Evolutionary conservation across 2,797 vertebrate species (phyloP), one percentile per base, ranked within the genome.

Genomic region (Rhinichthys osculus): DNA sequence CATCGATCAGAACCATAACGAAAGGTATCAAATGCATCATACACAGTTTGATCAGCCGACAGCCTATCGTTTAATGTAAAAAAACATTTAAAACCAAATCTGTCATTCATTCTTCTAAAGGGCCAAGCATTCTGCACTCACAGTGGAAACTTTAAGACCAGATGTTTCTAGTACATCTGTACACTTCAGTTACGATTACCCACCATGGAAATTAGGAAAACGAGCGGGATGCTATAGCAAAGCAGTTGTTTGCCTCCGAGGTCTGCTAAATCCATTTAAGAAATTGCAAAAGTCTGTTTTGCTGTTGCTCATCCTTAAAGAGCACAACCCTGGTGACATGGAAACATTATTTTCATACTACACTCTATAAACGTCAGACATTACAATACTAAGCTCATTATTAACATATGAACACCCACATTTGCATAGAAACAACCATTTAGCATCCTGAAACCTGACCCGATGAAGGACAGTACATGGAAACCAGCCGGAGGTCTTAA

Each of bases 151-250:
- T 92, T 50, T 64, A 92, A 90, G 93, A 92, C 90, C 94, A 95
- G 93, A 95, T 94, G 94, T 94, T 90, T 90, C 30, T 81, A 27
- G 27, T 27, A 85, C 92, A 93, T 91, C 89, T 93, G 91, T 90
- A 93, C 90, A 86, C 89, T 92, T 92, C 90, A 30, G 83, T 89
- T 93, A 88, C 86, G 90, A 93, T 93, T 93, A 92, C 90, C 64
- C 62, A 59, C 86, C 86, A 90, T 88, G 89, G 89, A 91, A 91
- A 90, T 87, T 89, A 90, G 90, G 84, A 86, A 78, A 78, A 77
- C 9, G 30, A 54, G 71, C 47, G 54, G 21, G 23, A 40, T 40
- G 47, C 40, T 67, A 40, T 40, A 16, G 21, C 23, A 54, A 69
- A 70, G 47, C 66, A 81, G 47, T n/a, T 27, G 47, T 42, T 72